Base-by-base conservation (phyloP, 2,888 invertebrate species). In the Andricus curvator region DNA sequence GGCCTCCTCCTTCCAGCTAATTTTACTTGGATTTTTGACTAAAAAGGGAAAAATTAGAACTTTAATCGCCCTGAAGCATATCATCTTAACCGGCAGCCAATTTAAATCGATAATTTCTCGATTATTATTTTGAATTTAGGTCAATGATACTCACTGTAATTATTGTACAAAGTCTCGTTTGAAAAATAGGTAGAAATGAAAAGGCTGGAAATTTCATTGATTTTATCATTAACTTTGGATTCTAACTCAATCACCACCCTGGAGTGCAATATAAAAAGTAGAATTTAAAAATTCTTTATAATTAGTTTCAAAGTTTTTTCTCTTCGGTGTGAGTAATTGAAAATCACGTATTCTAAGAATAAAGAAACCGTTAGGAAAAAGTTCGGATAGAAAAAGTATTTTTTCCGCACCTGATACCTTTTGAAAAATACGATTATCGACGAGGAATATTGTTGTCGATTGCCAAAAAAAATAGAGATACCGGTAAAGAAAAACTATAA, bases 141-240 rank as follows among this genome's bases (percentile, higher is more conserved):
- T 25, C 62, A 11, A 60, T 15, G 62, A 25, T 22, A 60, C 65
- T 79, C 81, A 85, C 85, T 87, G 87, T 87, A 87, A 85, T 87
- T 85, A 85, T 81, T 86, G 86, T 87, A 86, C 83, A 87, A 87
- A 85, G 80, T 83, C 80, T 84, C 80, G 78, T 81, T 85, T 82
- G n/a, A n/a, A n/a, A n/a, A n/a, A n/a, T 84, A 82, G 81, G 80
- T 79, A 82, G 80, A 84, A 83, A 67, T n/a, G 17, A 67, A 37
- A 11, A 67, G 13, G 67, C 20, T 41, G 20, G 22, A 67, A 17
- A 37, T 41, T 22, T 11, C 62, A 25, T 62, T 25, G 8, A 22
- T 60, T 62, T 62, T 62, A 13, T 13, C 25, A 22, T 25, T 4
- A 13, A 62, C 13, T 62, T 62, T 1, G 4, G 5, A 62, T 25